Evolutionary conservation across 2,797 vertebrate genomes (phyloP).

Genomic region (Pangasius krempfi): DNA sequence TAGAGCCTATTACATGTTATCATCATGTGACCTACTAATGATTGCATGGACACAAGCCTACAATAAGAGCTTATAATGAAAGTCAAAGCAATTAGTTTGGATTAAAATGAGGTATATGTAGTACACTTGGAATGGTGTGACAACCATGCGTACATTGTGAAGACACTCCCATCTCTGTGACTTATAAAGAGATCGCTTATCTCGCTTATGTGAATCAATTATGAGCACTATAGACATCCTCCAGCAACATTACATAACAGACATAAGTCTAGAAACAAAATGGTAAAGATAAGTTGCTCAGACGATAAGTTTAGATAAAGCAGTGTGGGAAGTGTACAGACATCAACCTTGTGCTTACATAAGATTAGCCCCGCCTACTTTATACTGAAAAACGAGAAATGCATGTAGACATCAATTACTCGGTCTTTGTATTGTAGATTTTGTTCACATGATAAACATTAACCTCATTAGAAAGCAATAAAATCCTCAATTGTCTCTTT

Average conservation of each 20-base stretch:
- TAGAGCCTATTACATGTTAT: neutral
- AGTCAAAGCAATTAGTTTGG: neutral
- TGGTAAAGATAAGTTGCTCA: neutral
- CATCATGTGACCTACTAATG: neutral
- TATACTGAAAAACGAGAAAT: neutral
- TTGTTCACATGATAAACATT: neutral
- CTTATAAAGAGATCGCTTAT: neutral
- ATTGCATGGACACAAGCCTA: neutral
- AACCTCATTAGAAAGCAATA: slow-evolving; percentile 8
- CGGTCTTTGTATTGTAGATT: neutral
- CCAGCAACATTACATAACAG: neutral
- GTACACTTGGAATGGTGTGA: neutral
- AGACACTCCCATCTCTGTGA: neutral
- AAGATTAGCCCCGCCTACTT: neutral
- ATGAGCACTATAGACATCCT: neutral
- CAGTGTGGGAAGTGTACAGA: neutral
- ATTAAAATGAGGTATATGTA: neutral
- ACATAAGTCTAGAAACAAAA: neutral
- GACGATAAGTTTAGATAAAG: neutral
- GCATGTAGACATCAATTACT: neutral
- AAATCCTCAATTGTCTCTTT: neutral
- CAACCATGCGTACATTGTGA: neutral
- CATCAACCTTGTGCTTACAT: neutral
- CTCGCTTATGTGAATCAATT: neutral
- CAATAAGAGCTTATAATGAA: neutral